Evolutionary conservation across 2,113 vertebrate species (phyloP).

Genomic region (Saiga tatarica): DNA sequence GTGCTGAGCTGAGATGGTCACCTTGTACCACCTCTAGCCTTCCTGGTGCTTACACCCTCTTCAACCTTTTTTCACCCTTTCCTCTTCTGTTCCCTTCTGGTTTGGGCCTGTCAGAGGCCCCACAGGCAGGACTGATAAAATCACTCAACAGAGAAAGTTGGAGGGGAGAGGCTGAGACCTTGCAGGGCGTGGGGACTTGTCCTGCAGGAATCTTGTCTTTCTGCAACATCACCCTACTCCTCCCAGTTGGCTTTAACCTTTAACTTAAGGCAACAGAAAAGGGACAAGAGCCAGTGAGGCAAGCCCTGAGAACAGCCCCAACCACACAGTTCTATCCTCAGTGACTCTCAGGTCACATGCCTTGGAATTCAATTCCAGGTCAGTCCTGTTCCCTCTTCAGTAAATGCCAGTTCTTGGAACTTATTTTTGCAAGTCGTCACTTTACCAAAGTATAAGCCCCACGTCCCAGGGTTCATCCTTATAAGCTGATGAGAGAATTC

Average conservation of each 20-base stretch:
- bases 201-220: neutral
- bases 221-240: neutral
- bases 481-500: neutral
- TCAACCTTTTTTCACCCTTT: neutral
- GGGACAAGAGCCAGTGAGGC: neutral
- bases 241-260: neutral
- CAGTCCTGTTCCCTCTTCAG: neutral
- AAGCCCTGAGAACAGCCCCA: neutral
- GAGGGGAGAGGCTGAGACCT: neutral
- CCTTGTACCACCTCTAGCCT: neutral
- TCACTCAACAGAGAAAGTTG: neutral
- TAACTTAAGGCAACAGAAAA: neutral
- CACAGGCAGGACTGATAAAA: neutral
- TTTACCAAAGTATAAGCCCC: neutral
- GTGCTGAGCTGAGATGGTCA: neutral
- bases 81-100: neutral
- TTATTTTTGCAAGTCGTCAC: neutral
- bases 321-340: neutral
- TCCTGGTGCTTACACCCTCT: neutral
- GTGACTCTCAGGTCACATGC: neutral
- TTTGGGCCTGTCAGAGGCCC: neutral
- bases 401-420: neutral
- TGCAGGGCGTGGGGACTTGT: neutral
- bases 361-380: neutral
- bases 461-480: neutral